Base-by-base conservation (phyloP, 1,140 invertebrate genomes). In the Bombus consobrinus region DNA sequence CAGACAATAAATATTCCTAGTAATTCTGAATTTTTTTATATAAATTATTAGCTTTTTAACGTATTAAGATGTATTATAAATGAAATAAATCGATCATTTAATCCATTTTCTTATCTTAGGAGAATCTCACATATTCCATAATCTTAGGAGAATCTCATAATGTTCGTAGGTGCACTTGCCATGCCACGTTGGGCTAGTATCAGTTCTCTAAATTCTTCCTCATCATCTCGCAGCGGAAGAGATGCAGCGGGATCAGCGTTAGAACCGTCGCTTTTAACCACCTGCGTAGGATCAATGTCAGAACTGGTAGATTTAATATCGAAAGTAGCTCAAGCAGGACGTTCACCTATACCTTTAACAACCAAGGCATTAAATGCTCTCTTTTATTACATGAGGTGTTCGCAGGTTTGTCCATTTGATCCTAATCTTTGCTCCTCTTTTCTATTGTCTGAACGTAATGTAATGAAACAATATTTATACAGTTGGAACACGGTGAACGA, bases 361-460 rank as follows among this genome's bases (percentile, higher is more conserved):
- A 95, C 96, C 32, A 96, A 96, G 81, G 98, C 98, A 1, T 94
- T 98, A 9, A 97, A 97, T 75, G 96, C 98, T 0, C 95, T 99
- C 0, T 98, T 98, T 93, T 98, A 98, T 94, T 98, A 98, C 91
- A 98, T 98, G 98, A 96, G 98, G 62, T 98, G 98, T 94, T 98
- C 98, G 0, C 98, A 98, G 95, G 96, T 96, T 89, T 96, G 86
- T 32, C 25, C 62, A 25, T 18, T 79, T 73, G 3, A 74, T 72
- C 37, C 68, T 86, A 64, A 53, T 32, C 15, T 32, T 76, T 64
- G 22, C 10, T 22, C 15, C 4, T 0, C 3, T 81, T 39, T 28
- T n/a, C 22, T 12, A n/a, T 62, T 39, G 25, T 22, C 28, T 6
- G 8, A 0, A 37, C 8, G 3, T 57, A 25, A 62, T 25, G 1